Evolutionary conservation across 2,797 vertebrate genomes (phyloP).

Genomic region (Chromis chromis): DNA sequence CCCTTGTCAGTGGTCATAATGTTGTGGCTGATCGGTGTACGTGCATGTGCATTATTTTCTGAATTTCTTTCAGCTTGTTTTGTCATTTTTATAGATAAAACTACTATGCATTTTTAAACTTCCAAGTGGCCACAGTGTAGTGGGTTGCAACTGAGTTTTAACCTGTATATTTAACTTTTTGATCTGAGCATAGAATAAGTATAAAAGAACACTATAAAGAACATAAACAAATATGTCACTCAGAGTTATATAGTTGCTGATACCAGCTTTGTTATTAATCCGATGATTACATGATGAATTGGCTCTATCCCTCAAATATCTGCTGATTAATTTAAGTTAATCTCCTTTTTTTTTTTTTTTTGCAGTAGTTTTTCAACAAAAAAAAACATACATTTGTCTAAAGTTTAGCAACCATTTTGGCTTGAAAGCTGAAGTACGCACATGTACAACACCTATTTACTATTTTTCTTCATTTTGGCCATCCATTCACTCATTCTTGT

Average conservation of each 20-base stretch:
- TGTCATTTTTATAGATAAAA: not conserved
- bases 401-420: too few species aligned
- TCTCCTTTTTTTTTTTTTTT: not conserved
- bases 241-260: not conserved
- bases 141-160: not conserved
- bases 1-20: too few species aligned
- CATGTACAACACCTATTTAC: not conserved
- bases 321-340: too few species aligned
- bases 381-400: too few species aligned
- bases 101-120: not conserved
- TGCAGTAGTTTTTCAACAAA: not conserved
- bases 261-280: not conserved
- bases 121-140: not conserved
- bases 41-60: not conserved
- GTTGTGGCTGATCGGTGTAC: too few species aligned
- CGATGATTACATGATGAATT: not conserved
- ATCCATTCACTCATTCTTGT: too few species aligned
- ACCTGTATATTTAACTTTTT: not conserved
- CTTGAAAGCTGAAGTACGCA: not conserved
- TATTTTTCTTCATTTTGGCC: too few species aligned
- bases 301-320: too few species aligned
- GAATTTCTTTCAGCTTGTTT: not conserved
- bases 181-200: not conserved
- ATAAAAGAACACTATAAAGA: not conserved
- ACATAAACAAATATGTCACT: not conserved